These are phyloP conservation scores for Elysia crispata DNA, from an alignment of 2,888 invertebrate species.

Conservation along the genomic window DNA sequence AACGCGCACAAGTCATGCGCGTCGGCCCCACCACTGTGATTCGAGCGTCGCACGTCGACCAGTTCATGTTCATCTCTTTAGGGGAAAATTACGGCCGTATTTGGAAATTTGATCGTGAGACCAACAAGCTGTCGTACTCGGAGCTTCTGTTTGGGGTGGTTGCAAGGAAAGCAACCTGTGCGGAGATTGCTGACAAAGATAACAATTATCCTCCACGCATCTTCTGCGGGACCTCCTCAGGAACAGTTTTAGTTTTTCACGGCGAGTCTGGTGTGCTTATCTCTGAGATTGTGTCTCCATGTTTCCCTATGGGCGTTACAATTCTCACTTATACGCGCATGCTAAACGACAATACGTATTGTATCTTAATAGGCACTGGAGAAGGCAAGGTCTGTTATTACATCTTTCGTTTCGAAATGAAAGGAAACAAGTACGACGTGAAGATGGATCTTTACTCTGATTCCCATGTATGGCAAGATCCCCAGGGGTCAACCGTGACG, in stretches of 20 bases:
- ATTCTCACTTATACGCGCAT: slow-evolving; percentile 28
- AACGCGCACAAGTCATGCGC: slow-evolving; percentile 12
- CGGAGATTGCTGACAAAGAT: slow-evolving; percentile 36
- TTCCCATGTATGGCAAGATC: not conserved
- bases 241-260: slow-evolving; percentile 25
- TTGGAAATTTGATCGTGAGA: slow-evolving; percentile 29
- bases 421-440: not conserved
- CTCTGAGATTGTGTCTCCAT: slow-evolving; percentile 17
- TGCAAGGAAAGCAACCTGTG: slow-evolving; percentile 24
- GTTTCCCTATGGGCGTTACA: slow-evolving; percentile 13
- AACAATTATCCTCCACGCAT: slow-evolving; percentile 14
- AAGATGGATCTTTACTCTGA: not conserved
- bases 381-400: slow-evolving; percentile 33
- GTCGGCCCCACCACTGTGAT: slow-evolving; percentile 12
- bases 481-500: too few relatives aligned
- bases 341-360: slow-evolving; percentile 23
- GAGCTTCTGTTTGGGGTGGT: slow-evolving; percentile 26
- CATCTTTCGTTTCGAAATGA: too few relatives aligned
- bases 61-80: too few relatives aligned
- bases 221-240: slow-evolving; percentile 41
- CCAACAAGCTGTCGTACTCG: not conserved
- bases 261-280: not conserved
- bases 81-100: slow-evolving; percentile 39
- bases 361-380: slow-evolving; percentile 27
- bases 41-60: too few relatives aligned